Evolutionary conservation across 2,797 vertebrate species (phyloP).

Genomic region (Chaunax sp.): DNA sequence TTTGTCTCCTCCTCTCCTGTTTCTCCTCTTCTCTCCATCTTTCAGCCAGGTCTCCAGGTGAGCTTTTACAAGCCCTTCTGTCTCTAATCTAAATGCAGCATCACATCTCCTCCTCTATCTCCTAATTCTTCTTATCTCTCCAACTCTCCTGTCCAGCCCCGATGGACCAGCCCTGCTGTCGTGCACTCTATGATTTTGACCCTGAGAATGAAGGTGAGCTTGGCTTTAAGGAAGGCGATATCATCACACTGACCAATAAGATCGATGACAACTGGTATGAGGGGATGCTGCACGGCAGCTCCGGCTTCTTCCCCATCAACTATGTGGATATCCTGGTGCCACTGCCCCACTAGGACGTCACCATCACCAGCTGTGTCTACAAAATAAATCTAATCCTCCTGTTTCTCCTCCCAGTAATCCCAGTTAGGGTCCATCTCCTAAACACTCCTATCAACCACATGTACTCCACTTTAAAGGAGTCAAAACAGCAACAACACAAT

Average conservation of each 20-base stretch:
- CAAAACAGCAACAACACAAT: slow-evolving; percentile 51
- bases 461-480: slow-evolving; percentile 55
- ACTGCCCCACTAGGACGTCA: slow-evolving; percentile 89
- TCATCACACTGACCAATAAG: slow-evolving; percentile 98
- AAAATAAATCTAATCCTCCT: slow-evolving; percentile 50
- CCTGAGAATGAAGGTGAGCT: slow-evolving; percentile 98
- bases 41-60: slow-evolving; percentile 82
- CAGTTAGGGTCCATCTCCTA: slow-evolving; percentile 55
- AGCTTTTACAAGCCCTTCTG: slow-evolving; percentile 56
- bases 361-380: slow-evolving; percentile 31
- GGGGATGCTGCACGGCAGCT: slow-evolving; percentile 96
- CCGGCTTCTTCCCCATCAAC: slow-evolving; percentile 99
- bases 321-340: slow-evolving; percentile 98
- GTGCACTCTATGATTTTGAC: slow-evolving; percentile 96
- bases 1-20: slow-evolving; percentile 36
- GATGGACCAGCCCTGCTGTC: slow-evolving; percentile 97
- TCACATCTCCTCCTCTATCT: not conserved
- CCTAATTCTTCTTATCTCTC: slow-evolving; percentile 20
- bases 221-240: slow-evolving; percentile 97
- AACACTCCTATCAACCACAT: slow-evolving; percentile 65
- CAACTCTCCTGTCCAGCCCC: slow-evolving; percentile 73
- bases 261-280: slow-evolving; percentile 99
- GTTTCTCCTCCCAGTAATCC: slow-evolving; percentile 40
- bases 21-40: slow-evolving; percentile 16
- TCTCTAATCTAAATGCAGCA: slow-evolving; percentile 29